Evolutionary conservation across 1,140 invertebrate genomes (phyloP), one percentile per base, ranked within the genome.

Genomic region (Camponotus pennsylvanicus): DNA sequence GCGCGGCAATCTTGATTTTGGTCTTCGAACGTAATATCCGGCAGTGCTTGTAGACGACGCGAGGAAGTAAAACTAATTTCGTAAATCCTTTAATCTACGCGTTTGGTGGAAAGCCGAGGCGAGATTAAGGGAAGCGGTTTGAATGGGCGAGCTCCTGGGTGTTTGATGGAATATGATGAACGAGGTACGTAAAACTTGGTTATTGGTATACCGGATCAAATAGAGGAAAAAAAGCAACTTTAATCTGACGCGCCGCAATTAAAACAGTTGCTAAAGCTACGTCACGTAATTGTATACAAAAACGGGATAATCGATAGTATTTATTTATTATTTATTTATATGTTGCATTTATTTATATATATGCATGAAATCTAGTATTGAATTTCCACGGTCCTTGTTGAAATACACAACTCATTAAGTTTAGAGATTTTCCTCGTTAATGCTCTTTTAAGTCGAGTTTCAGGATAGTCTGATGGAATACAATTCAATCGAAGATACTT

Each of bases 111-210:
- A 86, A 85, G 82, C 57, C 52, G 86, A 85, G 88, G 63, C 71
- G 66, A 83, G 88, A 88, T 86, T 87, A 88, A 89, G 73, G 86
- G 85, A 73, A 89, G 77, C 75, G 87, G 82, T 86, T 71, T 86
- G 89, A 87, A 89, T 89, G 87, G 78, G 80, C 64, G 70, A 76
- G 80, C 78, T 85, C 75, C 86, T 78, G 37, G 90, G 86, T 86
- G 86, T 90, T 89, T 93, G 92, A 93, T 93, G 92, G 92, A 93
- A 93, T 91, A 93, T 93, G 92, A 93, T 93, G 92, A 90, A 93
- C 89, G 92, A 93, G 92, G 84, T 80, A 87, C 86, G 88, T 77
- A 87, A 90, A 92, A 88, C 91, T 90, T 85, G 57, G 85, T 92
- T 92, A 92, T 92, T 92, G 91, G 91, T 87, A 75, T 75, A 86